Evolutionary conservation across 1,140 invertebrate genomes (phyloP), one percentile per base, ranked within the genome.

Genomic region (Cydia amplana): DNA sequence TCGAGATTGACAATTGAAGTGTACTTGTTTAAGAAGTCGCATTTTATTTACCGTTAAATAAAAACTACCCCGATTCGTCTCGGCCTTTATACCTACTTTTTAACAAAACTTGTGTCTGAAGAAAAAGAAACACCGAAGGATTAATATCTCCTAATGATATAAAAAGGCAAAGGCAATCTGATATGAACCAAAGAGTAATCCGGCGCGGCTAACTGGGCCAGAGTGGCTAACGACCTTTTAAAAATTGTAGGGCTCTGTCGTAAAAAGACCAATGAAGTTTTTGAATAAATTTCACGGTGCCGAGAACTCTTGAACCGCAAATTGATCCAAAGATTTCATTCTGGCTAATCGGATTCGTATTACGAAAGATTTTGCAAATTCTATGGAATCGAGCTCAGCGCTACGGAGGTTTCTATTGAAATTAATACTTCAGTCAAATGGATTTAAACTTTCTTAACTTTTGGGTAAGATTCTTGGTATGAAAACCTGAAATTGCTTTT

Each of bases 271-370:
- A 63, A 67, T 64, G 74, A 81, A 82, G 67, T 78, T 80, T 82
- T 63, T 73, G 77, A 79, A 80, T 80, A 82, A 65, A 82, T 83
- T 82, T 78, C 72, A 73, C 25, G 65, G 65, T n/a, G 72, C 49
- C 76, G 55, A 75, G 65, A 77, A 78, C 77, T 77, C 73, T 74
- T 73, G 65, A 75, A 75, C 75, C 77, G 72, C 75, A 77, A 80
- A 82, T 80, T 80, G 77, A 81, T 81, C 77, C 77, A 23, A 40
- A 76, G 76, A 80, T 81, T 81, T 83, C 78, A 80, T 78, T 83
- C 77, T 60, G 67, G 72, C 78, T 80, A 83, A 83, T 83, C 80
- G 77, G 80, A 82, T 80, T 82, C 77, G 74, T 79, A 77, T 83
- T 83, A 78, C 77, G 78, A 80, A 74, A 67, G 75, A 78, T 77